Conservation (phyloP, 2,113 vertebrate genomes). For the Melanocharis versteri region DNA sequence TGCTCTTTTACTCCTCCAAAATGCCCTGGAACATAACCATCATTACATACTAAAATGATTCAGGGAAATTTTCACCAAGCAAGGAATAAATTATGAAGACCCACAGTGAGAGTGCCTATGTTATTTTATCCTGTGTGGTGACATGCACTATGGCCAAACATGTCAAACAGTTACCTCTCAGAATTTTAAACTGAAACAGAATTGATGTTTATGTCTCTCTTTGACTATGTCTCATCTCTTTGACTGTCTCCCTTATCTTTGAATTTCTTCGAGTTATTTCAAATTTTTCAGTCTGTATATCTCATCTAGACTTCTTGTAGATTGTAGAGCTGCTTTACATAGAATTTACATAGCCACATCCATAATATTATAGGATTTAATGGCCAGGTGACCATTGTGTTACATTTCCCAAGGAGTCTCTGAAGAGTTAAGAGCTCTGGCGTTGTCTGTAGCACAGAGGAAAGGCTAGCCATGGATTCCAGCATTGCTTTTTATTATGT, state of each 20-base stretch:
- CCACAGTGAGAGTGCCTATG: not conserved
- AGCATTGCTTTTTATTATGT: slow-evolving; percentile 64
- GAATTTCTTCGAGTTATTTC: not conserved
- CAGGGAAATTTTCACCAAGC: not conserved
- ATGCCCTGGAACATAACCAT: not conserved
- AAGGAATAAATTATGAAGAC: not conserved
- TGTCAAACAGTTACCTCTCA: not conserved
- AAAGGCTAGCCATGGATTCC: slow-evolving; percentile 35
- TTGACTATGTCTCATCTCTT: not conserved
- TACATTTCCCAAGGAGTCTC: not conserved
- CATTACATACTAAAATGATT: not conserved
- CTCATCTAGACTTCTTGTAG: not conserved
- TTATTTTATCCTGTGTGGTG: not conserved
- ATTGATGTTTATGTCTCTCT: not conserved
- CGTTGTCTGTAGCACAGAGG: not conserved
- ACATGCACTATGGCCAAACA: not conserved
- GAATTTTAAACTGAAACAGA: not conserved
- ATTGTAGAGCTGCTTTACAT: not conserved
- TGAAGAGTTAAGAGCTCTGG: slow-evolving; percentile 62
- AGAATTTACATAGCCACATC: not conserved
- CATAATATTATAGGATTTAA: not conserved
- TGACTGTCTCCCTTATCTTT: not conserved
- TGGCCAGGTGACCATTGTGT: not conserved
- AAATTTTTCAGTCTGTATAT: not conserved
- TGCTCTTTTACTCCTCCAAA: not conserved